A percentile compares a stretch with the other conserved stretches of the same genome.
phyloP scores from a whole-genome alignment of 1,140 invertebrate genomes.

The Brevipalpus yothersi region DNA sequence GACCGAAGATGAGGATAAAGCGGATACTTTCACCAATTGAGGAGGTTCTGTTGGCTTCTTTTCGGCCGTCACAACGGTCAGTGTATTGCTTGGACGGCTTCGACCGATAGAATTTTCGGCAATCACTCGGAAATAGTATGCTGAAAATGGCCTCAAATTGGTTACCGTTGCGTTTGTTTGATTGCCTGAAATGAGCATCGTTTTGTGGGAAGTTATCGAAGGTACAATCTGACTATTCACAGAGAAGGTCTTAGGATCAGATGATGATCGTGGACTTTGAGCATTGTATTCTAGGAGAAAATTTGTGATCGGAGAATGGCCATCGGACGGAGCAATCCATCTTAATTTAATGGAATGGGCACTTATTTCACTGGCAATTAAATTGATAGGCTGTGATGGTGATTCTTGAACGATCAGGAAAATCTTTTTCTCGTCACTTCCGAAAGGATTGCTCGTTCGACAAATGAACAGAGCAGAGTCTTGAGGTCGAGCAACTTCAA shows the following conservation, averaged over 20 bases:
- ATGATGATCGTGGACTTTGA: conserved; percentile 12
- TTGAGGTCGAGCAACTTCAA: conserved; percentile 22
- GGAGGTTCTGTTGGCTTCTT: conserved; percentile 51
- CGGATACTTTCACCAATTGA: conserved; percentile 35
- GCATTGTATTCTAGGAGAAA: conserved; percentile 14
- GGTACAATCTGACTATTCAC: not conserved
- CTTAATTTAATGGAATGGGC: conserved; percentile 35
- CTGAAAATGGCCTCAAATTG: conserved; percentile 50
- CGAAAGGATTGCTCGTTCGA: conserved; percentile 76
- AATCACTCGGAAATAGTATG: conserved; percentile 62
- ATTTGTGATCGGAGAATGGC: conserved; percentile 39
- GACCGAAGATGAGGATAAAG: conserved; percentile 45
- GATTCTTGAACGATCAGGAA: conserved; percentile 64
- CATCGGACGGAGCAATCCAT: conserved; percentile 49
- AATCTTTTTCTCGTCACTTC: conserved; percentile 78
- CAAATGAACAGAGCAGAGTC: conserved; percentile 86
- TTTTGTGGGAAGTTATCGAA: not conserved
- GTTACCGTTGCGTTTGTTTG: conserved; percentile 16
- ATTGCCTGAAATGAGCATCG: not conserved
- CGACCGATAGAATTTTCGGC: conserved; percentile 39
- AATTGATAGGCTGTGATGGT: conserved; percentile 18
- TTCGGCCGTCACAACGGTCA: conserved; percentile 55
- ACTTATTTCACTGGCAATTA: conserved; percentile 15
- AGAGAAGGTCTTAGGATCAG: not conserved
- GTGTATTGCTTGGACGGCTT: conserved; percentile 55